Conservation (phyloP, 2,797 vertebrate species). For the Sternotherus odoratus region DNA sequence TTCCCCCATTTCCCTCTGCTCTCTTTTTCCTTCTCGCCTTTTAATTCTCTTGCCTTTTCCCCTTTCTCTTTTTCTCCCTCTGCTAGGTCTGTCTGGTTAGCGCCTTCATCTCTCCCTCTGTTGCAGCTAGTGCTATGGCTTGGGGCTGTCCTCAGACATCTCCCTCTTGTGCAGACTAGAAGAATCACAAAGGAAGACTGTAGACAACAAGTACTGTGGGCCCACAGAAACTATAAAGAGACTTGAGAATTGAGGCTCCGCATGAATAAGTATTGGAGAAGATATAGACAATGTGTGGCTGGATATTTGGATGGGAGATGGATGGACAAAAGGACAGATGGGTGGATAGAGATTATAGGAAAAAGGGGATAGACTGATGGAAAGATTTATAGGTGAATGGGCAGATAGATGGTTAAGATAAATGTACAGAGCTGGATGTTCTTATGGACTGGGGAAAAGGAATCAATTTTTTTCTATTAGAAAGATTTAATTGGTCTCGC, state of each 20-base stretch:
- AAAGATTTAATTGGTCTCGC: constrained; percentile 20
- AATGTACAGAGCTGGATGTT: neutral
- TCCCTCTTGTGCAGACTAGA: neutral
- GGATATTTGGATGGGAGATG: neutral
- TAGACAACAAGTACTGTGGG: neutral
- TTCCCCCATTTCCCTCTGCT: neutral
- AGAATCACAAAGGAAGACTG: neutral
- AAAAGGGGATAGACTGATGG: neutral
- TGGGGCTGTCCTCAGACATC: neutral
- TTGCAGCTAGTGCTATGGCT: neutral
- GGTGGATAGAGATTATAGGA: neutral
- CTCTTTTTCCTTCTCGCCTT: no score
- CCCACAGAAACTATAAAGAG: neutral
- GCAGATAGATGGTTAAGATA: constrained; percentile 10
- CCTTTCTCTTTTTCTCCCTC: neutral
- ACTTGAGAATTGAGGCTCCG: neutral
- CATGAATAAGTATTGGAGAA: neutral
- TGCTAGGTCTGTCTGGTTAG: neutral
- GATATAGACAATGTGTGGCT: neutral
- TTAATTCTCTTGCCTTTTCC: neutral
- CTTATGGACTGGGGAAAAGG: constrained; percentile 7
- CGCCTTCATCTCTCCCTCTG: neutral
- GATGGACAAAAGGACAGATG: neutral
- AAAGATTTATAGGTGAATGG: neutral
- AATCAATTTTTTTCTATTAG: constrained; percentile 30